Evolutionary conservation across 2,113 vertebrate genomes (phyloP).

Genomic region (Protobothrops mucrosquamatus): DNA sequence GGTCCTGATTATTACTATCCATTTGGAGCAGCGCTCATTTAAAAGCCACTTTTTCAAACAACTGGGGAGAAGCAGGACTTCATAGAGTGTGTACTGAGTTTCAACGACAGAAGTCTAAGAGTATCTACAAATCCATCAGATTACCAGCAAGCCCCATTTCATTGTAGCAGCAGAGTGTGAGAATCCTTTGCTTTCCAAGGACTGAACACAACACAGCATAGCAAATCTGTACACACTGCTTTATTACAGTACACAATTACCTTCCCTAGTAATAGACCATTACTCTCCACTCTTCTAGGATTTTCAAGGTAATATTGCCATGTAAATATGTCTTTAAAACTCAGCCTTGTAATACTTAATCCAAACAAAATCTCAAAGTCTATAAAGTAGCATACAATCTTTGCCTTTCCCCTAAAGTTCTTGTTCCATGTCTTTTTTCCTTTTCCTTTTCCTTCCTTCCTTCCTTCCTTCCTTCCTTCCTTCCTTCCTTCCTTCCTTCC

Average conservation of each 20-base stretch:
- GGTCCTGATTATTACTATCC: background rate
- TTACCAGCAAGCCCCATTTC: background rate
- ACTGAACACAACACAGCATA: background rate
- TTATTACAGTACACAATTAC: background rate
- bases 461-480: too few species aligned
- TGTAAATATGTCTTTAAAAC: background rate
- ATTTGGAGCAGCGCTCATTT: background rate
- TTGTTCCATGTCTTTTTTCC: background rate
- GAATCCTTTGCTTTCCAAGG: background rate
- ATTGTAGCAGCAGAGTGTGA: background rate
- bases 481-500: too few species aligned
- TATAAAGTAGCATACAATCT: background rate
- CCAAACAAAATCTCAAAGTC: background rate
- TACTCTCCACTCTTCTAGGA: background rate
- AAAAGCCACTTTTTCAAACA: background rate
- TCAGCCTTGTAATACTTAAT: background rate
- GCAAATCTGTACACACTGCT: background rate
- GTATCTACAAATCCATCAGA: background rate
- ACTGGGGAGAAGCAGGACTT: background rate
- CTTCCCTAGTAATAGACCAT: background rate
- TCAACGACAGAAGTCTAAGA: background rate
- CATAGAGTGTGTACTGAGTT: background rate
- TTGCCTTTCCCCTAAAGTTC: background rate
- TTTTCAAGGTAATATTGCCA: background rate
- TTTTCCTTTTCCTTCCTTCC: too few species aligned